Conservation (phyloP, 2,797 vertebrate genomes). For the Sebastes nivosus region DNA sequence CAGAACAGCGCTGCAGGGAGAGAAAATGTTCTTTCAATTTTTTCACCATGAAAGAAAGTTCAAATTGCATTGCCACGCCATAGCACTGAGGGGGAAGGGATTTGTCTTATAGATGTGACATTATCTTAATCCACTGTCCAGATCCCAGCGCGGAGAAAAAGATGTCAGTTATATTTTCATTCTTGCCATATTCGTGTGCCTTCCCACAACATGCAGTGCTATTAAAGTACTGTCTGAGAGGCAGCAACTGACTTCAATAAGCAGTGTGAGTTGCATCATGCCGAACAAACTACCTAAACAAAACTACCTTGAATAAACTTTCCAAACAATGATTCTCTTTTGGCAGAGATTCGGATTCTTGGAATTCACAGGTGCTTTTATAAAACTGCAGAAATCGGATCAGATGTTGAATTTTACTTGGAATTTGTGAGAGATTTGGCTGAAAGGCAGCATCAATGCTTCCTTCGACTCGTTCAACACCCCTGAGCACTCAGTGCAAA, state of each 20-base stretch:
- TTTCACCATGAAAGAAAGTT: slow-evolving; percentile 45
- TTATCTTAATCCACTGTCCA: slow-evolving; percentile 57
- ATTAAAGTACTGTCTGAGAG: background rate
- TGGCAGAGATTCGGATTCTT: background rate
- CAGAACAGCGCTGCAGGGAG: slow-evolving; percentile 25
- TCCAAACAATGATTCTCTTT: background rate
- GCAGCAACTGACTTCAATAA: slow-evolving; percentile 1
- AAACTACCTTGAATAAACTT: background rate
- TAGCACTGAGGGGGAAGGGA: slow-evolving; percentile 24
- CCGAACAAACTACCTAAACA: slow-evolving; percentile 8
- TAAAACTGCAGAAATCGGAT: background rate
- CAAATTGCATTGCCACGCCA: slow-evolving; percentile 39
- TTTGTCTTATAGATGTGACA: slow-evolving; percentile 60
- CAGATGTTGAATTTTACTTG: background rate
- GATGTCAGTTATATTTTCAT: slow-evolving; percentile 35
- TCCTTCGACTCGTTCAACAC: background rate
- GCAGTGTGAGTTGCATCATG: slow-evolving; percentile 33
- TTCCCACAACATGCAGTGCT: background rate
- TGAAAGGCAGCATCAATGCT: background rate
- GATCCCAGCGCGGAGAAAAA: slow-evolving; percentile 18
- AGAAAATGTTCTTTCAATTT: slow-evolving; percentile 40
- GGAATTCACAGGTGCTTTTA: background rate
- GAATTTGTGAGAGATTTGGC: background rate
- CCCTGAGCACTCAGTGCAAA: background rate
- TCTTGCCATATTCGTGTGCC: slow-evolving; percentile 6